Conservation (phyloP, 2,113 vertebrate genomes). For the Pedionomus torquatus region DNA sequence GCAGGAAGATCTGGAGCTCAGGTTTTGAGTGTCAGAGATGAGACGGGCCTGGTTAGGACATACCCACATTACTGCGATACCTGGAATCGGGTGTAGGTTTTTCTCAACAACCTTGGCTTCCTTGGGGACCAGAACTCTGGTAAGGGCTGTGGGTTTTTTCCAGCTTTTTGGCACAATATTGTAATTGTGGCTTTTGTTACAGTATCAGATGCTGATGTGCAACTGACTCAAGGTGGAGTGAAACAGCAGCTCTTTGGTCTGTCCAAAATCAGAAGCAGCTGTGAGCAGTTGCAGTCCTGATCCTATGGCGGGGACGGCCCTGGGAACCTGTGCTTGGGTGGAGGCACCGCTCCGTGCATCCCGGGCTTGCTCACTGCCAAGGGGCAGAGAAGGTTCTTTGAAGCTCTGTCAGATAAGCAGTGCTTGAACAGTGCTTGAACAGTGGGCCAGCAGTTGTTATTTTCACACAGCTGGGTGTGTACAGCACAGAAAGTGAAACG, state of each 20-base stretch:
- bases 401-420: not conserved
- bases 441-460: rapidly evolving
- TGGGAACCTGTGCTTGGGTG: too few relatives aligned
- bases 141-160: rapidly evolving
- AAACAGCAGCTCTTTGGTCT: not conserved
- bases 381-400: not conserved
- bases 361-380: not conserved
- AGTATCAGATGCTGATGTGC: too few relatives aligned
- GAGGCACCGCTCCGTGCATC: rapidly evolving
- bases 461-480: not conserved
- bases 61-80: not conserved
- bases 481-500: not conserved
- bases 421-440: not conserved
- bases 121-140: not conserved
- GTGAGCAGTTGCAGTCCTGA: not conserved
- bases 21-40: not conserved
- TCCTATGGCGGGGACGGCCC: not conserved
- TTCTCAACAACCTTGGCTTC: not conserved
- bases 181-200: not conserved
- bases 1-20: not conserved
- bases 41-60: not conserved
- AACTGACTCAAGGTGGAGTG: not conserved
- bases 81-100: not conserved
- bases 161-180: not conserved
- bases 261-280: not conserved